Base-by-base conservation (phyloP, 2,888 invertebrate genomes). In the Cerceris ruficornis region DNA sequence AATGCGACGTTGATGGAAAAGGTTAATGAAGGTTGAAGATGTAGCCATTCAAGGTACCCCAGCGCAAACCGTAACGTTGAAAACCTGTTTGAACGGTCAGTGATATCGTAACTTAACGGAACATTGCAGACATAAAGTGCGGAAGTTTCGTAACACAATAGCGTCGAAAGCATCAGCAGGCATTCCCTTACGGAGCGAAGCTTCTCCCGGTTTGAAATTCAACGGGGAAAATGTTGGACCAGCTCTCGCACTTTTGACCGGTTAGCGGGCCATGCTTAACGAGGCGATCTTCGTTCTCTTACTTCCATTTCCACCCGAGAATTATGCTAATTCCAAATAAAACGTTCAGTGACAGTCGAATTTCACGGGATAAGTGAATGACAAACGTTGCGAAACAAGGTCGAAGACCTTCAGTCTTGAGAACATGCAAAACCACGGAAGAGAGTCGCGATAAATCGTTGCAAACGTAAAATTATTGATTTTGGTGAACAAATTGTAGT, bases 1-100 rank as follows among this genome's bases (percentile, higher is more conserved):
- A 69, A 58, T 60, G 69, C 57, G 60, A 70, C 67, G 43, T 50
- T 60, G 74, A 83, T 81, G 73, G 84, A 84, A 81, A 75, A 72
- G 77, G 75, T 70, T 82, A 82, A 82, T 82, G 74, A 82, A 82
- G 77, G 77, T 77, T 82, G 72, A 58, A 73, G 69, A 68, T 75
- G 75, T 68, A 68, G 71, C 60, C 69, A 82, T 79, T 82, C 75
- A 73, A 81, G 76, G 67, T 73, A 70, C 15, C 60, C 49, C 58
- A 55, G 55, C 61, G 41, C 60, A 13, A 61, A 70, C 68, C 66
- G 69, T 71, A 81, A 78, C 65, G 41, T 68, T 50, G 74, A 49
- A 55, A 80, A 82, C 75, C 82, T 82, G 82, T 82, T 82, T 57
- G 55, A 46, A 68, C 69, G 66, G 73, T 59, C 61, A 73, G 69